Evolutionary conservation across 2,113 vertebrate species (phyloP), one percentile per base, ranked within the genome.

Genomic region (Antennarius striatus): DNA sequence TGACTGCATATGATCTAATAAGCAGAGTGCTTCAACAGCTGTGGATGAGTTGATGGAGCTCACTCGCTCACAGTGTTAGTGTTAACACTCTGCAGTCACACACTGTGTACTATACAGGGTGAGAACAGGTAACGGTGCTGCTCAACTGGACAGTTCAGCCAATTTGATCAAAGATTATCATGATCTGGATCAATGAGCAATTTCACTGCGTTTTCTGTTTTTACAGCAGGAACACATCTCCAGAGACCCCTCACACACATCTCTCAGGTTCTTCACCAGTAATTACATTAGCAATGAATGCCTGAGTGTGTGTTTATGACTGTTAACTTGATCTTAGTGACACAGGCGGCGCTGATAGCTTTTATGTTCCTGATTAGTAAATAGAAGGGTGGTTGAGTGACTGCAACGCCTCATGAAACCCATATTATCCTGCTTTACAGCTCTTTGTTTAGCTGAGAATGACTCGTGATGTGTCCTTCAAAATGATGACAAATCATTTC

Each of bases 301-400:
- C 22, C 22, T 22, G 22, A 22, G 22, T 22, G 22, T 22, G 22
- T 22, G 57, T 74, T 40, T 71, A 65, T 71, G 50, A 75, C 80
- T 85, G 71, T 53, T 84, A 61, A 84, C 82, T 55, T 67, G 75
- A 80, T 85, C 58, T 22, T 22, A 22, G 22, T 32, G 61, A 56
- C 55, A 52, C 29, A 58, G 65, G 40, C 42, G 48, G 69, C 59
- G 48, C 73, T 77, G 65, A 81, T 79, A 75, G 81, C 77, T 79
- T 76, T 66, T 56, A 70, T 71, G 59, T 50, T 68, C 40, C 62
- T 63, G 81, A 84, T 82, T 72, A 81, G 75, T 72, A 72, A 77
- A 84, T 68, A 70, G 30, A 53, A 80, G 16, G 67, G 62, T 60
- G 70, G 62, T 32, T 55, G 65, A 65, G 56, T 61, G 58, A 68